Conservation (phyloP, 92 coral and sea anemone species). For the Phenganax subtilis region DNA sequence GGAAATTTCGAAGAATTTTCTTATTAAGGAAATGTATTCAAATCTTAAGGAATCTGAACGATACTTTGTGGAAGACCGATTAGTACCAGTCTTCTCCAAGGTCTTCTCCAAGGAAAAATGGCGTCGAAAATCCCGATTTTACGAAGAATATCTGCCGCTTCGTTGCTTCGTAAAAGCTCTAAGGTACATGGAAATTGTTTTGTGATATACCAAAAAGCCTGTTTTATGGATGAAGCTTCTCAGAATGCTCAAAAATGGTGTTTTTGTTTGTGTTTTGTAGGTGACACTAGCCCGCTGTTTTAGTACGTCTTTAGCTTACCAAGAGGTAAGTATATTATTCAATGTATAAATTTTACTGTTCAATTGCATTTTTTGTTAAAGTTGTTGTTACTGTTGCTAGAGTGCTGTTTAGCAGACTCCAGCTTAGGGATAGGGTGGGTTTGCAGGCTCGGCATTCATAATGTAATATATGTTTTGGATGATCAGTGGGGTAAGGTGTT, state of each 20-base stretch:
- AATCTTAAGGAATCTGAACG: too few species aligned
- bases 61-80: background rate
- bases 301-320: conserved; percentile 32
- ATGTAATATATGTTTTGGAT: background rate
- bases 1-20: too few species aligned
- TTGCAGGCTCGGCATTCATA: background rate
- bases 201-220: background rate
- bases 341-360: background rate
- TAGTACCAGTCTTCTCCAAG: conserved; percentile 10
- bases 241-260: background rate
- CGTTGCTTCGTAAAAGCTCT: conserved; percentile 29
- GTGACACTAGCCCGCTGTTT: conserved; percentile 20
- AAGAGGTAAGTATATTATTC: conserved; percentile 3
- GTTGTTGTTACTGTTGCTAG: background rate
- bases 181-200: conserved; percentile 7
- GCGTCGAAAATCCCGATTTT: conserved; percentile 41
- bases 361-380: background rate
- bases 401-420: too few species aligned
- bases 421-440: too few species aligned
- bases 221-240: background rate
- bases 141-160: conserved; percentile 24
- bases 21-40: too few species aligned
- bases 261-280: conserved; percentile 8
- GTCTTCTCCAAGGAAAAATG: conserved; percentile 2
- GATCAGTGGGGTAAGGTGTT: background rate